Percentiles rank a stretch among this genome's conserved stretches.
These are phyloP conservation scores for Hyperopisus bebe DNA, from an alignment of 2,113 vertebrate genomes.

Conservation along the genomic window DNA sequence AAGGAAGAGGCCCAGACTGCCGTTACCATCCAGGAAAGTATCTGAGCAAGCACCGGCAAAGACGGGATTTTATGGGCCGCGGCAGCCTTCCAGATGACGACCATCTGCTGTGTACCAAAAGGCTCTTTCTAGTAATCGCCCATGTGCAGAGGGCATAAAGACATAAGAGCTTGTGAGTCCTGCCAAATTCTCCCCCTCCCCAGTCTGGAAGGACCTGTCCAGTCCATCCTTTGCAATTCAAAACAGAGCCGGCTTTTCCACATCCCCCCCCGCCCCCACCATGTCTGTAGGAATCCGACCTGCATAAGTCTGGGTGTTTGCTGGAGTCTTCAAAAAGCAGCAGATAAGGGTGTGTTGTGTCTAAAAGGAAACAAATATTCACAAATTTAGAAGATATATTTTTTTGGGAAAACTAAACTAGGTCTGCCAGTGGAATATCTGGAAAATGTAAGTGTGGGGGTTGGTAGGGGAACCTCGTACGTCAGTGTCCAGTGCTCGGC, in stretches of 20 bases:
- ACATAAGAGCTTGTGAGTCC: not conserved
- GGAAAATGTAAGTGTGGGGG: not conserved
- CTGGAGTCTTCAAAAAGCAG: not conserved
- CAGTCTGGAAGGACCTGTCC: not conserved
- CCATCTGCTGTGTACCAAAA: not conserved
- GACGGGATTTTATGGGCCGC: not conserved
- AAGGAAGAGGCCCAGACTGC: not conserved
- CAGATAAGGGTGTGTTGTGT: not conserved
- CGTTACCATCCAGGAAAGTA: not conserved
- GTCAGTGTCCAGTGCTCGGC: not conserved
- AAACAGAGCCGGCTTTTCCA: not conserved
- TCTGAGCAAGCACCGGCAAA: not conserved
- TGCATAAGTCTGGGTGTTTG: not conserved
- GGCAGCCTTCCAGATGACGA: not conserved
- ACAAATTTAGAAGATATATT: not conserved
- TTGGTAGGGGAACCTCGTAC: not conserved
- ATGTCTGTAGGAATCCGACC: not conserved
- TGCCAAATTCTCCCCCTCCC: not conserved
- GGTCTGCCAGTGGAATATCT: not conserved
- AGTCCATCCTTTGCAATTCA: not conserved
- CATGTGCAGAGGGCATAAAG: constrained; percentile 1
- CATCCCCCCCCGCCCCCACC: not conserved
- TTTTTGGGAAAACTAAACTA: not conserved
- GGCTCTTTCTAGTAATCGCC: not conserved
- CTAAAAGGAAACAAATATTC: not conserved